Evolutionary conservation across 2,113 vertebrate species (phyloP).

Genomic region (Paracanthobrama guichenoti): DNA sequence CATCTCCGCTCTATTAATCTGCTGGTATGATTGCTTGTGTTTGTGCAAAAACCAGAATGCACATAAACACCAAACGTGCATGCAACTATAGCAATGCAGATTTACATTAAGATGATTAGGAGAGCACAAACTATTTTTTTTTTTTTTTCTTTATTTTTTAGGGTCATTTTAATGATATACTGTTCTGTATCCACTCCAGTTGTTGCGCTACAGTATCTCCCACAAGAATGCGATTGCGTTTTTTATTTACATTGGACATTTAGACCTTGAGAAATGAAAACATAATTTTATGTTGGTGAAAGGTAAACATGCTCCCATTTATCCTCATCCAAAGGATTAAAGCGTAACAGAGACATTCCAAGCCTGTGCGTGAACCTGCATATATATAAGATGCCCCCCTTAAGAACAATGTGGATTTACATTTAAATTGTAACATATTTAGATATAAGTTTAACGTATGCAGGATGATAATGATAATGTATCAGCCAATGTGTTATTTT

Average conservation of each 20-base stretch:
- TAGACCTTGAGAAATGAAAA: background rate
- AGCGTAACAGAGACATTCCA: background rate
- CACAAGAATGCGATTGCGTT: background rate
- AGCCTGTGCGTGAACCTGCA: background rate
- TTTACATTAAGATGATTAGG: slow-evolving; percentile 24
- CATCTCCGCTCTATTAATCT: slow-evolving; percentile 55
- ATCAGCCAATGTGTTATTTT: no score
- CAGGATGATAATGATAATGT: no score
- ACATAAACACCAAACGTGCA: background rate
- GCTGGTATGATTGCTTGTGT: slow-evolving; percentile 21
- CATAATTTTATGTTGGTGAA: background rate
- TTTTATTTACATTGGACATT: background rate
- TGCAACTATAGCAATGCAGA: slow-evolving; percentile 3
- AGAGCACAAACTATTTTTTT: background rate
- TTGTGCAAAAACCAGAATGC: slow-evolving; percentile 1
- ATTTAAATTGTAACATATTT: no score
- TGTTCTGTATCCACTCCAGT: background rate
- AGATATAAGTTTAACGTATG: no score
- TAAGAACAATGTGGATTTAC: no score
- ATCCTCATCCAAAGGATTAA: background rate
- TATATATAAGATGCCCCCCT: no score
- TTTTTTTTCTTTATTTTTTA: background rate
- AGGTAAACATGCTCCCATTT: background rate
- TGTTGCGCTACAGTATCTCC: background rate
- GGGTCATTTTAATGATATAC: background rate